Conservation (phyloP, 2,113 vertebrate genomes). For the Echinops telfairi region DNA sequence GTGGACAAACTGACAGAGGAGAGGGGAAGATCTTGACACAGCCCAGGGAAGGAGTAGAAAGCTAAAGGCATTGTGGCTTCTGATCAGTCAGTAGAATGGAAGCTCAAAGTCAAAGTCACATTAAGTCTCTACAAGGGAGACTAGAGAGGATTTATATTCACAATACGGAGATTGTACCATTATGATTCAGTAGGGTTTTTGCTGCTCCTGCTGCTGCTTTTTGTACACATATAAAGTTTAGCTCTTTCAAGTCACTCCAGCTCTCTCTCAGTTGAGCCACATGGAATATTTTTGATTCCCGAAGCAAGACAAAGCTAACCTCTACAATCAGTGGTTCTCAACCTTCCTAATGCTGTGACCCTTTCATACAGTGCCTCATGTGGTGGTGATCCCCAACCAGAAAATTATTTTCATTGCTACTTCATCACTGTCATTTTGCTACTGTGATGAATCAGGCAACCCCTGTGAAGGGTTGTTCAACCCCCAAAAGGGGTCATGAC, state of each 20-base stretch:
- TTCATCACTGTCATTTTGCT: too few relatives aligned
- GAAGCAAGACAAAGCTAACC: not conserved
- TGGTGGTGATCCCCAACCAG: too few relatives aligned
- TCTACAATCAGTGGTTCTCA: too few relatives aligned
- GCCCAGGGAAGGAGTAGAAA: not conserved
- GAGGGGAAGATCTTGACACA: not conserved
- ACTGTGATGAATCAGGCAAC: too few relatives aligned
- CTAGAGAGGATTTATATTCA: not conserved
- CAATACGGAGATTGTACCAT: not conserved
- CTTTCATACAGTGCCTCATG: too few relatives aligned
- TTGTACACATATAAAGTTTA: not conserved
- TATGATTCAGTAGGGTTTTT: not conserved
- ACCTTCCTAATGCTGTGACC: too few relatives aligned
- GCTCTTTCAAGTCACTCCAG: not conserved
- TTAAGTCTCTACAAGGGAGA: not conserved
- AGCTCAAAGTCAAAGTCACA: not conserved
- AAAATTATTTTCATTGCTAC: too few relatives aligned
- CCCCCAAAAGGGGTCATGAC: too few relatives aligned
- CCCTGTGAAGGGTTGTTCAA: too few relatives aligned
- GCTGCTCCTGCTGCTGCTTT: not conserved
- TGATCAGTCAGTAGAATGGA: not conserved
- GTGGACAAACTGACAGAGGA: too few relatives aligned
- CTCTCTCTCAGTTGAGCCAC: not conserved
- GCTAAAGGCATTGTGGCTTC: not conserved
- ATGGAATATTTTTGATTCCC: slow-evolving; percentile 10